Conservation (phyloP, 1,140 invertebrate genomes). For the Nasonia vitripennis region DNA sequence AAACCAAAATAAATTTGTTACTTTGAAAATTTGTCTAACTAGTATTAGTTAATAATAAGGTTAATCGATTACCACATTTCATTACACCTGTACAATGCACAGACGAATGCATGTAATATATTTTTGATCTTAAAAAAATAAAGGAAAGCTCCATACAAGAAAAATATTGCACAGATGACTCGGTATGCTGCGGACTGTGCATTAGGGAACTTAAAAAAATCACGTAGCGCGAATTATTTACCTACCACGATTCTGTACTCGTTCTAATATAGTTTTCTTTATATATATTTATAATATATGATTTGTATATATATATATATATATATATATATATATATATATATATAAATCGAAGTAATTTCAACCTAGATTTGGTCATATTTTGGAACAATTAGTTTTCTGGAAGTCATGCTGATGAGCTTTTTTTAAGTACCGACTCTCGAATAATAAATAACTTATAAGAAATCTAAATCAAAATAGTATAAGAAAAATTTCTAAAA, state of each 20-base stretch:
- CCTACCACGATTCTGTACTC: constrained; percentile 31
- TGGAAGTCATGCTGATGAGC: background rate
- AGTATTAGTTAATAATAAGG: constrained; percentile 37
- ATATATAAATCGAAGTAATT: constrained; percentile 28
- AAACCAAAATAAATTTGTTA: constrained; percentile 1
- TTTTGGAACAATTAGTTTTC: constrained; percentile 32
- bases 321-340: constrained; percentile 42
- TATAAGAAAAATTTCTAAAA: constrained; percentile 37
- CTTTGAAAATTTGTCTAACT: constrained; percentile 33
- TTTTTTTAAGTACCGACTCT: constrained; percentile 43
- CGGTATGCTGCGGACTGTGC: constrained; percentile 57
- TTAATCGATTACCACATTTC: constrained; percentile 21
- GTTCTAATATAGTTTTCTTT: constrained; percentile 49
- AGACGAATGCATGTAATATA: constrained; percentile 41
- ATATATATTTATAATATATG: constrained; percentile 49
- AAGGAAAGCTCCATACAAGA: constrained; percentile 51
- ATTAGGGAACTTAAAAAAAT: constrained; percentile 55
- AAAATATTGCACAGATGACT: constrained; percentile 65
- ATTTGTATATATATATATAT: constrained; percentile 43
- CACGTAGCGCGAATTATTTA: constrained; percentile 21
- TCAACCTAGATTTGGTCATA: background rate
- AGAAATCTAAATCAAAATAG: constrained; percentile 10
- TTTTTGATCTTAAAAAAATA: constrained; percentile 40
- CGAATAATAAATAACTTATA: constrained; percentile 33
- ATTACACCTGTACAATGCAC: constrained; percentile 33